Conservation (phyloP, 2,113 vertebrate genomes). For the Odontophorus gujanensis region DNA sequence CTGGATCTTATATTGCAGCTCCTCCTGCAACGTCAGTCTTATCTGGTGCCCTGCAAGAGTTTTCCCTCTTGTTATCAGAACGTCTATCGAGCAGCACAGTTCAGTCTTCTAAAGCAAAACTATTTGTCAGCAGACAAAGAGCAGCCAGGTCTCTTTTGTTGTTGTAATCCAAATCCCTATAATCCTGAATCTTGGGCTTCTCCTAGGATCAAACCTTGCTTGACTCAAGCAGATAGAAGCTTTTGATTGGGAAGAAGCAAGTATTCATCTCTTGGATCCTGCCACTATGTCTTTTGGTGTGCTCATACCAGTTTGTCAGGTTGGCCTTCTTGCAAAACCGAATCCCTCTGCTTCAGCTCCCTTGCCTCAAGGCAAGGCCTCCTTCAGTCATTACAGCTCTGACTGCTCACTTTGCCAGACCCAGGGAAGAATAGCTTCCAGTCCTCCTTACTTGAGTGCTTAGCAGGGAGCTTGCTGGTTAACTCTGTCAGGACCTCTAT, state of each 20-base stretch:
- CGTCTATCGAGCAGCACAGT: background rate
- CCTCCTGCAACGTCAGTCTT: background rate
- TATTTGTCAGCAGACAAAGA: conserved; percentile 44
- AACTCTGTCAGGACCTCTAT: background rate
- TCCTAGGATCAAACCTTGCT: background rate
- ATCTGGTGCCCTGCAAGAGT: background rate
- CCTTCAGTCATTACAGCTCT: background rate
- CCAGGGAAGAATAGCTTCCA: background rate
- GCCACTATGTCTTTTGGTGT: background rate
- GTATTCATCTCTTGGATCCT: background rate
- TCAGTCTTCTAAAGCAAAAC: background rate
- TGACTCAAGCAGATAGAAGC: conserved; percentile 4
- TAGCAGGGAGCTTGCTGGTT: background rate
- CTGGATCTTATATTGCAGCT: background rate
- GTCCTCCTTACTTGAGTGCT: background rate
- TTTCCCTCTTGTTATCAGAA: conserved; percentile 25
- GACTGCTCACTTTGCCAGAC: background rate
- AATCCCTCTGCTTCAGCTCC: background rate
- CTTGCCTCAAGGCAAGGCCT: background rate
- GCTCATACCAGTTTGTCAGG: background rate
- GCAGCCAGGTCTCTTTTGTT: conserved; percentile 14
- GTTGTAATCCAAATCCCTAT: background rate
- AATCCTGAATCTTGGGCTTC: background rate
- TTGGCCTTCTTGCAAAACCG: background rate
- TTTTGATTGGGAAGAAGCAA: background rate